Evolutionary conservation across 2,113 vertebrate genomes (phyloP).

Genomic region (Paratilapia polleni): DNA sequence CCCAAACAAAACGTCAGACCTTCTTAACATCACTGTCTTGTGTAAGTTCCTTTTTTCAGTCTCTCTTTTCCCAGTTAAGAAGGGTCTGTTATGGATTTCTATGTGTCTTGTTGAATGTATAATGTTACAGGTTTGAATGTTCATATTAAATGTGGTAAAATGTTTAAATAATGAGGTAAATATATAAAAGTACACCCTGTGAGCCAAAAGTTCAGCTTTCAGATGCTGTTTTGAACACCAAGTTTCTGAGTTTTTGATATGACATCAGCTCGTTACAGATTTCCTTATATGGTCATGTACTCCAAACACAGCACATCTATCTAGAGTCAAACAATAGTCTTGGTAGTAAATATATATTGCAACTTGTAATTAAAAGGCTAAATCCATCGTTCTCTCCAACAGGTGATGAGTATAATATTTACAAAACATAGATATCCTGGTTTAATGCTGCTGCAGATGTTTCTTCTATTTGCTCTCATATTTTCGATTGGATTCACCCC

Average conservation of each 20-base stretch:
- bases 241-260: background rate
- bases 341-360: background rate
- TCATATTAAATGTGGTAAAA: background rate
- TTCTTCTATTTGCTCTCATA: background rate
- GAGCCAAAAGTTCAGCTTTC: no score
- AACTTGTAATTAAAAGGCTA: background rate
- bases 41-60: conserved; percentile 46
- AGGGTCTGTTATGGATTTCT: accelerated
- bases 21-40: conserved; percentile 61
- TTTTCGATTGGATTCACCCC: background rate
- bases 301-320: background rate
- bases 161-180: background rate
- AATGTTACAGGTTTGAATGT: background rate
- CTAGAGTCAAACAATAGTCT: background rate
- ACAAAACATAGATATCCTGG: background rate
- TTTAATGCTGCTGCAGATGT: background rate
- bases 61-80: background rate
- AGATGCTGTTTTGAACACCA: background rate
- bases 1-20: background rate
- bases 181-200: accelerated
- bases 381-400: background rate
- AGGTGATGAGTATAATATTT: background rate
- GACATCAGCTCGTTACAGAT: background rate
- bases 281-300: background rate
- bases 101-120: background rate